A percentile compares a stretch with the other conserved stretches of the same genome.
phyloP scores from a whole-genome alignment of 2,888 invertebrate genomes.

The Epinotia demarniana region DNA sequence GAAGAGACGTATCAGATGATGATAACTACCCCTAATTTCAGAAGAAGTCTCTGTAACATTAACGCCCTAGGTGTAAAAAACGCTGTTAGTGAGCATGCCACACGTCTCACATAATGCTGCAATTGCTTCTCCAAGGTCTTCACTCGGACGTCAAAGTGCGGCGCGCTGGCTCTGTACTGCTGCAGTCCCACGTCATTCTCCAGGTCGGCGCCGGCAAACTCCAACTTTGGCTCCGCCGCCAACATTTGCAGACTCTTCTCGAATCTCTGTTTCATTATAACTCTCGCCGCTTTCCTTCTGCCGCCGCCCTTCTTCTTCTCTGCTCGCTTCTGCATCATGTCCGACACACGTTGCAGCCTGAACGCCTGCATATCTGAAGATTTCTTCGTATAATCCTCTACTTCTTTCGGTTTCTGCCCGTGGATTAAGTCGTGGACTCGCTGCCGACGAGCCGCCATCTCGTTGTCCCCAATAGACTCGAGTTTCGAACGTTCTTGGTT shows the following conservation, averaged over 20 bases:
- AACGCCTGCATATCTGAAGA: constrained; percentile 73
- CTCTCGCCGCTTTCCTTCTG: constrained; percentile 72
- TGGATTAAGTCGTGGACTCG: constrained; percentile 69
- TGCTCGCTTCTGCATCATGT: constrained; percentile 90
- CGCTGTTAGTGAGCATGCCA: constrained; percentile 60
- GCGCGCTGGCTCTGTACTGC: constrained; percentile 93
- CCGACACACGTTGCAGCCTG: constrained; percentile 90
- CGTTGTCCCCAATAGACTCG: constrained; percentile 67
- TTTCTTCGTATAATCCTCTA: constrained; percentile 56
- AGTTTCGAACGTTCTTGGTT: constrained; percentile 65
- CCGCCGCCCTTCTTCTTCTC: constrained; percentile 66
- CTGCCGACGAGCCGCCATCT: constrained; percentile 70
- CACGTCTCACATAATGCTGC: constrained; percentile 80
- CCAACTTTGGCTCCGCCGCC: constrained; percentile 89
- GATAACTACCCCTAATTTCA: too few relatives aligned
- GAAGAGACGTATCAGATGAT: too few relatives aligned
- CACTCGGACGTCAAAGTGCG: constrained; percentile 93
- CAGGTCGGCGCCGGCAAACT: constrained; percentile 86
- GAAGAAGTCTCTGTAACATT: neutral
- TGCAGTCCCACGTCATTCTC: constrained; percentile 93
- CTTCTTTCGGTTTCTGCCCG: constrained; percentile 58
- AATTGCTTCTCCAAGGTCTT: constrained; percentile 87
- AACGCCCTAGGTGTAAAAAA: neutral
- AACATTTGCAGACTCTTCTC: constrained; percentile 95
- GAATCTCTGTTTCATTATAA: constrained; percentile 91